Evolutionary conservation across 2,888 invertebrate genomes (phyloP).

Genomic region (Drosophila kambysellisi): DNA sequence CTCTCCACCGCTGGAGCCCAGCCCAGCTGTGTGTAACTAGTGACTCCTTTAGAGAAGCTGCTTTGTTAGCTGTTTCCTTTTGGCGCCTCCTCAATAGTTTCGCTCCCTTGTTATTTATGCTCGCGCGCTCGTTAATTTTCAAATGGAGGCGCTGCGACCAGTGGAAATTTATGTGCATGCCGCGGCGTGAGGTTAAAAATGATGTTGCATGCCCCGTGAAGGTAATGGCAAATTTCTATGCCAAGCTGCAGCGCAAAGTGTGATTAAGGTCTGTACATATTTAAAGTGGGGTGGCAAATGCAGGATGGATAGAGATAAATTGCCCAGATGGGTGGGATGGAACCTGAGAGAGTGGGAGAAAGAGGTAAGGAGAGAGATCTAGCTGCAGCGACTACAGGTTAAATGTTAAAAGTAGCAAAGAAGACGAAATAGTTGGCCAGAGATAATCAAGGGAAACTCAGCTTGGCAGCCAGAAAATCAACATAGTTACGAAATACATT

Average conservation of each 20-base stretch:
- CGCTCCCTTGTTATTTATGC: constrained; percentile 70
- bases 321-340: constrained; percentile 2
- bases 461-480: constrained; percentile 3
- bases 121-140: constrained; percentile 66
- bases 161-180: constrained; percentile 67
- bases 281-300: constrained; percentile 42
- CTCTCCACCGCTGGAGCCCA: not conserved
- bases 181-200: constrained; percentile 66
- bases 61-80: constrained; percentile 45
- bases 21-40: not conserved
- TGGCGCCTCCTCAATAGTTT: constrained; percentile 65
- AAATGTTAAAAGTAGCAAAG: constrained; percentile 16
- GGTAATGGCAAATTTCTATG: constrained; percentile 55
- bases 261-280: constrained; percentile 67
- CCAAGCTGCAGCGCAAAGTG: constrained; percentile 58
- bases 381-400: not conserved
- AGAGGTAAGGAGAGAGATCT: not conserved
- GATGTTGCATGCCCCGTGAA: constrained; percentile 61
- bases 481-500: not conserved
- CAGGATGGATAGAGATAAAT: constrained; percentile 45
- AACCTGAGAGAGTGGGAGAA: not conserved
- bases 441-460: constrained; percentile 38
- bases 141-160: constrained; percentile 53
- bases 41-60: constrained; percentile 1
- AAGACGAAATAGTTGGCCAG: constrained; percentile 2